These are phyloP conservation scores for Mellivora capensis DNA, from an alignment of 2,113 vertebrate genomes.

Conservation along the genomic window DNA sequence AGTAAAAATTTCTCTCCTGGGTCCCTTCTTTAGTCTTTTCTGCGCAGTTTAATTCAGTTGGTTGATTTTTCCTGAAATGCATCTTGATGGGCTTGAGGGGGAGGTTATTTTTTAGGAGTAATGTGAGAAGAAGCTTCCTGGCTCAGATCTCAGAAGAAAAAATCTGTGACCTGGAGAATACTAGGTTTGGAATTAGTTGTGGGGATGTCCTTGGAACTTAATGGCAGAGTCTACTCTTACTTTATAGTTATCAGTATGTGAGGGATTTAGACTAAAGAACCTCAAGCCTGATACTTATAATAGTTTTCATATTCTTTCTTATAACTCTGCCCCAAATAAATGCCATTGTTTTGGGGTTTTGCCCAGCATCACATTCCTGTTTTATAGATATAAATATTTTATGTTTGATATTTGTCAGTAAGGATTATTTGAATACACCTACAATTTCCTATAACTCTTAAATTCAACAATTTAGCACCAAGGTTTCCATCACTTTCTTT, in stretches of 20 bases:
- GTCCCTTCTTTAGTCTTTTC: not conserved
- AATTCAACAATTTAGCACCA: not conserved
- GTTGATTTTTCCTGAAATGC: not conserved
- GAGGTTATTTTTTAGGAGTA: not conserved
- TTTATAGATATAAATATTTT: not conserved
- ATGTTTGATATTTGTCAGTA: conserved; percentile 18
- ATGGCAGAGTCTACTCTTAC: not conserved
- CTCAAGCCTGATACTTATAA: not conserved
- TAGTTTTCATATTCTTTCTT: not conserved
- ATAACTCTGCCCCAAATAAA: not conserved
- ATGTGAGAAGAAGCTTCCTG: not conserved
- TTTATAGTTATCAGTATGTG: not conserved
- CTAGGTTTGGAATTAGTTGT: not conserved
- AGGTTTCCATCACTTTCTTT: not conserved
- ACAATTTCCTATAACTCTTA: not conserved
- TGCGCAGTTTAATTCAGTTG: not conserved
- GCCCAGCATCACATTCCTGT: not conserved
- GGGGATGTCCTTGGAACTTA: not conserved
- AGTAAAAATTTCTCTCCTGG: not conserved
- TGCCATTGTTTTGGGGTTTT: conserved; percentile 8
- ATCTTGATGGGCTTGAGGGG: not conserved
- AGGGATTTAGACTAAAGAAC: not conserved
- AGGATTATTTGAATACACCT: conserved; percentile 26
- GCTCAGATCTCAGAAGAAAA: not conserved
- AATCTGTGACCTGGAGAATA: not conserved